These are phyloP conservation scores for Drosophila bifasciata DNA, from an alignment of 1,140 invertebrate species.

Conservation along the genomic window DNA sequence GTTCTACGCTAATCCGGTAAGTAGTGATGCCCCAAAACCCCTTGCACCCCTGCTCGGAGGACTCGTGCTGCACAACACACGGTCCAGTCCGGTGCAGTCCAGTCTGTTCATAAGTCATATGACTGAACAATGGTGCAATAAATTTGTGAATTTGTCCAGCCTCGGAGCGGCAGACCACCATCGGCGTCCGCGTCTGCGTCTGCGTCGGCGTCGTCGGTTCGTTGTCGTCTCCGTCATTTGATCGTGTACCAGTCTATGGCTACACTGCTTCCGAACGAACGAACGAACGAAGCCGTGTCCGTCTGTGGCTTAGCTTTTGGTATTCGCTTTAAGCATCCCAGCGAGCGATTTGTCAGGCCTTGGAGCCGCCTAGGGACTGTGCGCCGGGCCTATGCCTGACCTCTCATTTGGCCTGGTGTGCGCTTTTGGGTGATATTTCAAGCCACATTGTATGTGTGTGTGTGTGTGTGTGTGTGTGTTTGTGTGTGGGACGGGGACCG, in stretches of 20 bases:
- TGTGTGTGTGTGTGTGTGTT: conserved; percentile 30
- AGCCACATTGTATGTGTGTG: conserved; percentile 51
- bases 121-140: conserved; percentile 76
- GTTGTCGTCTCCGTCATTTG: conserved; percentile 56
- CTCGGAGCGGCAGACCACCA: conserved; percentile 65
- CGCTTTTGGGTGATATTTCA: conserved; percentile 65
- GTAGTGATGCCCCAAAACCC: conserved; percentile 74
- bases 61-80: background rate
- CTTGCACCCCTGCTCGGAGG: no score
- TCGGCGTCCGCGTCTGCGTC: conserved; percentile 32
- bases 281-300: conserved; percentile 32
- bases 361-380: conserved; percentile 35
- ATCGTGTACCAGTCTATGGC: conserved; percentile 62
- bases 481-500: background rate
- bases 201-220: background rate
- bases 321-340: conserved; percentile 30
- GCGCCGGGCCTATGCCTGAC: conserved; percentile 57
- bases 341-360: conserved; percentile 73
- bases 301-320: conserved; percentile 20
- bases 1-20: conserved; percentile 92
- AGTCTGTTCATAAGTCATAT: conserved; percentile 74
- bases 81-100: background rate
- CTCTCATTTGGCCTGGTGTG: conserved; percentile 41
- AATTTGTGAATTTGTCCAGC: conserved; percentile 80
- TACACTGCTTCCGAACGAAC: conserved; percentile 53